Conservation (phyloP, 2,113 vertebrate genomes). For the Macaca nemestrina region DNA sequence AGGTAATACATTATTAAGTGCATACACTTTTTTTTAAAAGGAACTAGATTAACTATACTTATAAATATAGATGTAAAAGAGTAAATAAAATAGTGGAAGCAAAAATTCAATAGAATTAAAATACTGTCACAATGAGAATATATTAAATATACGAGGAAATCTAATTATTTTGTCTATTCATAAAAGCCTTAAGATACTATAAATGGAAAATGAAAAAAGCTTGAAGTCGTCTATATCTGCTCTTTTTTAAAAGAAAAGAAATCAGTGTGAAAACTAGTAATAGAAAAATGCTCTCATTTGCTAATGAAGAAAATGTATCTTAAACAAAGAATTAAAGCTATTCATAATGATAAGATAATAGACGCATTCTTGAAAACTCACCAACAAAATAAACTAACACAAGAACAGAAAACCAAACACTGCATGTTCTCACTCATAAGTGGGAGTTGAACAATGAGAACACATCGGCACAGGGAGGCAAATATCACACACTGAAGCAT, state of each 20-base stretch:
- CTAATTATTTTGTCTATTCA: not conserved
- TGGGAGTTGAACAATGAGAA: too few species aligned
- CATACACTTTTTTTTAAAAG: not conserved
- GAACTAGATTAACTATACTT: not conserved
- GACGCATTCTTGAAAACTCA: not conserved
- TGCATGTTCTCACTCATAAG: too few species aligned
- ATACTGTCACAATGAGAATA: not conserved
- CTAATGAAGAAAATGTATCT: not conserved
- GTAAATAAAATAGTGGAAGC: not conserved
- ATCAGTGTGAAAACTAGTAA: not conserved
- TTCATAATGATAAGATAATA: constrained; percentile 12
- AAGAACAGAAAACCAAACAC: too few species aligned
- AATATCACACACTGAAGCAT: too few species aligned
- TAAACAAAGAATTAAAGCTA: not conserved
- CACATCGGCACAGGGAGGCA: too few species aligned
- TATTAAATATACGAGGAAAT: not conserved
- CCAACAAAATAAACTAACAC: not conserved
- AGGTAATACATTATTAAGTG: not conserved
- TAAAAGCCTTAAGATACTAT: not conserved
- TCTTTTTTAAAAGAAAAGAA: not conserved
- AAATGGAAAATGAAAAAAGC: not conserved
- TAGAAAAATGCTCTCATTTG: not conserved
- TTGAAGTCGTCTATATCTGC: not conserved
- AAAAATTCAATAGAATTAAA: too few species aligned
- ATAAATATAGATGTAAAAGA: not conserved